Evolutionary conservation across 2,888 invertebrate species (phyloP), one percentile per base, ranked within the genome.

Genomic region (Netelia virgata): DNA sequence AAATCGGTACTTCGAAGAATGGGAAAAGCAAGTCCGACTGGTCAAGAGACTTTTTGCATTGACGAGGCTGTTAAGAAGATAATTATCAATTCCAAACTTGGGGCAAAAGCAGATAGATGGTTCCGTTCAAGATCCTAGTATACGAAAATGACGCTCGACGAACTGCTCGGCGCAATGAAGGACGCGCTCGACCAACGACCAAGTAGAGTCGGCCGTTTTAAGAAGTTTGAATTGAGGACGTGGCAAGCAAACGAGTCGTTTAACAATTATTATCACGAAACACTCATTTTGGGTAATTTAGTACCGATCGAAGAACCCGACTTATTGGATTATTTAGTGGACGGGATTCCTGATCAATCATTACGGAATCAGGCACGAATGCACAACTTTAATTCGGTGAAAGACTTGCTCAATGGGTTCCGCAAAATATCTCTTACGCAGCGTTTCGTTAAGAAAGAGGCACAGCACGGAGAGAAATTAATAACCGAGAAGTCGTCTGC

Each of bases 81-180:
- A 9, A 57, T 89, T 10, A 72, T 86, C 11, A 75, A 86, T 8
- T 85, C 69, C 8, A 81, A 78, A 41, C 66, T 88, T 9, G 88
- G 79, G 47, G 83, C 73, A 1, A 64, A 74, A 69, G 88, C 88
- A 0, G 77, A 84, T 5, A 72, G 73, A 18, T 88, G 88, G 86
- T 87, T 87, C n/a, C 87, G 87, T 8, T 86, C 82, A 5, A 83
- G 82, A 50, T 83, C 87, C 0, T 84, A 86, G 2, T 82, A 87
- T 53, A 61, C 86, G 0, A 83, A 63, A 18, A 70, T 87, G 78
- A 66, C 20, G 3, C 61, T 81, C 1, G 68, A 57, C 0, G 47
- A 53, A 50, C 50, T 89, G 14, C 61, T 88, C 10, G 8, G 10
- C 2, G 75, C 81, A 64, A 86, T 89, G 84, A 69, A 72, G 11